phyloP scores from a whole-genome alignment of 2,797 vertebrate genomes.

The Gymnoscopelus microlampas region DNA sequence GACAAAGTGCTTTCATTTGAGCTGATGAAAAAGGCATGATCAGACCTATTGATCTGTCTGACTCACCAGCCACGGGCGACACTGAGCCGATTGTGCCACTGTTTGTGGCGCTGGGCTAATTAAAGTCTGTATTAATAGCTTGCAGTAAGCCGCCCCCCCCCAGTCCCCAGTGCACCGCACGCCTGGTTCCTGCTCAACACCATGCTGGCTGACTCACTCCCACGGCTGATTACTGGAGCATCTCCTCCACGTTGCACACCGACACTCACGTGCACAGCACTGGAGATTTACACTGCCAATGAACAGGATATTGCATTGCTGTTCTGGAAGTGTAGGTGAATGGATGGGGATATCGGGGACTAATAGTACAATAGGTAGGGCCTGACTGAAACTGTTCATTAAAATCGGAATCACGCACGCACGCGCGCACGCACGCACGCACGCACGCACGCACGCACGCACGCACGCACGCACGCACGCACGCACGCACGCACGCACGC shows the following conservation, averaged over 20 bases:
- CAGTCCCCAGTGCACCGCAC: conserved; percentile 31
- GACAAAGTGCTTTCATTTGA: conserved; percentile 85
- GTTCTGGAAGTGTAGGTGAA: conserved; percentile 42
- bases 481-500: neutral
- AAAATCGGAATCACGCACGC: conserved; percentile 9
- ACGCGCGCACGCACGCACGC: conserved; percentile 1
- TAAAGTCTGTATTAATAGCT: conserved; percentile 83
- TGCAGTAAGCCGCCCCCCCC: conserved; percentile 67
- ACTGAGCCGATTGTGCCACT: conserved; percentile 73
- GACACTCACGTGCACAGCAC: conserved; percentile 42
- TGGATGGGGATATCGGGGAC: conserved; percentile 35
- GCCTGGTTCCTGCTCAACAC: conserved; percentile 38
- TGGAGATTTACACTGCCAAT: conserved; percentile 58
- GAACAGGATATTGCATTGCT: conserved; percentile 39
- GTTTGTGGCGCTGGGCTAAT: conserved; percentile 79
- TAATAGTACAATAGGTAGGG: conserved; percentile 44
- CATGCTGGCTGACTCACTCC: conserved; percentile 61
- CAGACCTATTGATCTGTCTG: conserved; percentile 81
- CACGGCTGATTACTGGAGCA: conserved; percentile 60
- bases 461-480: neutral
- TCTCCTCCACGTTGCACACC: conserved; percentile 19
- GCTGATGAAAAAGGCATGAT: conserved; percentile 82
- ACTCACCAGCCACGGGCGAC: conserved; percentile 73
- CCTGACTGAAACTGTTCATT: conserved; percentile 67
- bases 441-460: conserved; percentile 4